Conservation (phyloP, 2,888 invertebrate genomes). For the Eupithecia subfuscata region DNA sequence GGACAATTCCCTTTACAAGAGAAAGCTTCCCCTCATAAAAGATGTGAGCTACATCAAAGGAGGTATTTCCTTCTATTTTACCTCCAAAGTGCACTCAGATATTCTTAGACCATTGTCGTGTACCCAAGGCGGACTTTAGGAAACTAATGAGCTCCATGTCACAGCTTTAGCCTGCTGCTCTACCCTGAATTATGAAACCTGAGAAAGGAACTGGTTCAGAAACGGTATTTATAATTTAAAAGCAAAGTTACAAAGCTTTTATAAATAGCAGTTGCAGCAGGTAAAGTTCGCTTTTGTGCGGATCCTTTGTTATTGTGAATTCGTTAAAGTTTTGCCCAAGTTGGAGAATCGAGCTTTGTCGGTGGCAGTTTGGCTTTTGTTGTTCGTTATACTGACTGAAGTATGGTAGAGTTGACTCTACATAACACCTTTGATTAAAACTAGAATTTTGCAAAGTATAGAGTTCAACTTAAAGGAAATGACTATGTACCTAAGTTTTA, state of each 20-base stretch:
- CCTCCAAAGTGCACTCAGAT: conserved; percentile 12
- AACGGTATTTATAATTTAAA: conserved; percentile 37
- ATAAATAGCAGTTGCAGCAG: conserved; percentile 52
- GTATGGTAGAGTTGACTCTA: not conserved
- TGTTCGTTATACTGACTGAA: not conserved
- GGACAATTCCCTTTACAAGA: not conserved
- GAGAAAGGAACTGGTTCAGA: conserved; percentile 33
- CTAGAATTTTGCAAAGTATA: not conserved
- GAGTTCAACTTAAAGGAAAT: not conserved
- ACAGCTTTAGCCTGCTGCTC: conserved; percentile 16
- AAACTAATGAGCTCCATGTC: conserved; percentile 35
- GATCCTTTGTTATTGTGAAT: conserved; percentile 52
- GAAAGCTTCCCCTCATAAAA: not conserved
- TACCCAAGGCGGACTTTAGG: conserved; percentile 18
- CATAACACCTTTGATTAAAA: not conserved
- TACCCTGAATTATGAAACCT: conserved; percentile 25
- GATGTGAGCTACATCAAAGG: not conserved
- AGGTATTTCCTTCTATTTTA: conserved; percentile 2
- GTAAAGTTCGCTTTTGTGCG: conserved; percentile 52
- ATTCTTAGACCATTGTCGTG: conserved; percentile 20
- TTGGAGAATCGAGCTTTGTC: conserved; percentile 13
- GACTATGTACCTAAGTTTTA: not conserved
- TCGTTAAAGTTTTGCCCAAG: conserved; percentile 43
- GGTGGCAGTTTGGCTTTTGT: conserved; percentile 1
- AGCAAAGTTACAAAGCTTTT: conserved; percentile 42